Evolutionary conservation across 2,113 vertebrate species (phyloP).

Genomic region (Speoplatyrhinus poulsoni): DNA sequence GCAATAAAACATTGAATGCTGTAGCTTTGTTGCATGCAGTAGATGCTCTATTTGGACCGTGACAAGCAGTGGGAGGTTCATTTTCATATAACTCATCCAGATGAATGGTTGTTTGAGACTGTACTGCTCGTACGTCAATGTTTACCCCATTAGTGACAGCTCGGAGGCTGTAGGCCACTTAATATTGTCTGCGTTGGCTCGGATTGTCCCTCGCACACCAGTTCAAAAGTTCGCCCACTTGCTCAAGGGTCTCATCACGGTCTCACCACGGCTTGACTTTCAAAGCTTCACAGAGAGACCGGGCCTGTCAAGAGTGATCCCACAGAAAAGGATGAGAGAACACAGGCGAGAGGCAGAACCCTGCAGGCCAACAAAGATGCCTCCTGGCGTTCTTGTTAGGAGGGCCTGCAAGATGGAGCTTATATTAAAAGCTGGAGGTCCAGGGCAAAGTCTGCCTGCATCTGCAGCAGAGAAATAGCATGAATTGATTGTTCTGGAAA

Average conservation of each 20-base stretch:
- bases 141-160: constrained; percentile 77
- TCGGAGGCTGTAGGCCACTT: constrained; percentile 68
- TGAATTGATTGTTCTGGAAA: constrained; percentile 92
- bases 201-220: constrained; percentile 37
- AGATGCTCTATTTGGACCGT: constrained; percentile 54
- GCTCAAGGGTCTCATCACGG: constrained; percentile 76
- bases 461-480: constrained; percentile 78
- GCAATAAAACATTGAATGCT: constrained; percentile 51
- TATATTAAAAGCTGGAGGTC: constrained; percentile 87
- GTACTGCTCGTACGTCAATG: constrained; percentile 71
- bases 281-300: constrained; percentile 68
- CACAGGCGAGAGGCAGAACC: constrained; percentile 77
- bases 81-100: constrained; percentile 68
- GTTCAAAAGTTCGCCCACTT: constrained; percentile 80
- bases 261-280: constrained; percentile 74
- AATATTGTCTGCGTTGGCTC: constrained; percentile 59
- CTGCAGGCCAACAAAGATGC: constrained; percentile 71
- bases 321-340: constrained; percentile 84
- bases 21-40: constrained; percentile 38
- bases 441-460: constrained; percentile 74
- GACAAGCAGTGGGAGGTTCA: constrained; percentile 55
- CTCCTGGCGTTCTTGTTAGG: constrained; percentile 82
- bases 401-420: constrained; percentile 85
- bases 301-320: constrained; percentile 81
- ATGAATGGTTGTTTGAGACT: constrained; percentile 66